These are phyloP conservation scores for Echiichthys vipera DNA, from an alignment of 2,797 vertebrate genomes.

Conservation along the genomic window DNA sequence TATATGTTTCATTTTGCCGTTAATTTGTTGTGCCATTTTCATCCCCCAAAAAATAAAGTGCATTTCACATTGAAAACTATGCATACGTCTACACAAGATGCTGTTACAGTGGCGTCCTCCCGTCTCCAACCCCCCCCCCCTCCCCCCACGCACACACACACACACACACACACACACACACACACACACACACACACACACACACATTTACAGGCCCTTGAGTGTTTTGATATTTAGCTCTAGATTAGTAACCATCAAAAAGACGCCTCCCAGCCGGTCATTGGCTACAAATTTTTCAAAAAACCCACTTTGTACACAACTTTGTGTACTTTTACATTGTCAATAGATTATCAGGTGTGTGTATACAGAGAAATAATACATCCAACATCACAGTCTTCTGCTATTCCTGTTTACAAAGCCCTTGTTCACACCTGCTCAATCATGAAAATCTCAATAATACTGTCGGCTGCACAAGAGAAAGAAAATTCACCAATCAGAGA, in stretches of 20 bases:
- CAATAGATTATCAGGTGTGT: slow-evolving; percentile 56
- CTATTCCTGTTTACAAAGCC: slow-evolving; percentile 77
- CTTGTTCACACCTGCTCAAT: slow-evolving; percentile 72
- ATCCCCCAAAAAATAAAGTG: slow-evolving; percentile 88
- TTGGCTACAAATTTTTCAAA: slow-evolving; percentile 38
- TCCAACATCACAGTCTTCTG: slow-evolving; percentile 66
- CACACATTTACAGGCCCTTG: slow-evolving; percentile 74
- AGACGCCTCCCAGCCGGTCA: slow-evolving; percentile 25
- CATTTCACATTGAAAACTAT: slow-evolving; percentile 89
- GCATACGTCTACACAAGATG: slow-evolving; percentile 86
- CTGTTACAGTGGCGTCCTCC: slow-evolving; percentile 71
- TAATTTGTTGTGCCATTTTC: slow-evolving; percentile 87
- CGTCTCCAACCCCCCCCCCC: slow-evolving; percentile 6
- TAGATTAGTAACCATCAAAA: slow-evolving; percentile 60
- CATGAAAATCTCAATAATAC: slow-evolving; percentile 42
- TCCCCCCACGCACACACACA: too few relatives aligned
- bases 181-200: slow-evolving; percentile 23
- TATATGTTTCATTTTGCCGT: slow-evolving; percentile 87
- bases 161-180: too few relatives aligned
- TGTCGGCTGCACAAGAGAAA: slow-evolving; percentile 45
- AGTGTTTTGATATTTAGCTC: slow-evolving; percentile 80
- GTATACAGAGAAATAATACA: slow-evolving; percentile 63
- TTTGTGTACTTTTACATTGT: slow-evolving; percentile 34
- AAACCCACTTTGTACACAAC: slow-evolving; percentile 33
- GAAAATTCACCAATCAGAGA: slow-evolving; percentile 61